Conservation (phyloP, 2,797 vertebrate species). For the Eospalax fontanierii region DNA sequence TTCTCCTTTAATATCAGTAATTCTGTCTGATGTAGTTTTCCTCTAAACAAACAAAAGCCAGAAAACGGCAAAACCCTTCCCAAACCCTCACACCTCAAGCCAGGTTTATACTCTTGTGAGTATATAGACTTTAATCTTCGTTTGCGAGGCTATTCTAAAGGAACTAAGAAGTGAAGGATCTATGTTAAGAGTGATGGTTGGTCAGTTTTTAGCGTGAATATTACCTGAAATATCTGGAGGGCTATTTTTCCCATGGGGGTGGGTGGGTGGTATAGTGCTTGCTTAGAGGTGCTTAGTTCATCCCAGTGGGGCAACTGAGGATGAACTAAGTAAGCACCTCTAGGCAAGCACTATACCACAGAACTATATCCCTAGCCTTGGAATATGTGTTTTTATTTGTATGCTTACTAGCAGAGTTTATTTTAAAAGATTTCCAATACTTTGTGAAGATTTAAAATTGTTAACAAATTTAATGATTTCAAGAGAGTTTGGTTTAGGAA, state of each 20-base stretch:
- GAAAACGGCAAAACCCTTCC: neutral
- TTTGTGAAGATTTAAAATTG: conserved; percentile 37
- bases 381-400: conserved; percentile 29
- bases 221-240: conserved; percentile 30
- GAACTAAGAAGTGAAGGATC: neutral
- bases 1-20: neutral
- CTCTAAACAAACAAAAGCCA: neutral
- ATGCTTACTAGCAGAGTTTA: neutral
- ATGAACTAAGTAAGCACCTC: neutral
- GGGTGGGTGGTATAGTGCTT: no score
- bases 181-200: neutral
- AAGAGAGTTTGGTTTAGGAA: neutral
- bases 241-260: neutral
- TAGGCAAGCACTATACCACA: no score
- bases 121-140: conserved; percentile 27
- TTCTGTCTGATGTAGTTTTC: conserved; percentile 16
- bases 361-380: neutral
- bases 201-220: conserved; percentile 47
- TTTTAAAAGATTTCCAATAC: conserved; percentile 26
- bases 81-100: neutral
- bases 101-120: neutral
- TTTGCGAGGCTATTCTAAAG: conserved; percentile 42
- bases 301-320: neutral
- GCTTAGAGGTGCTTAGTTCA: no score
- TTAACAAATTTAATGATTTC: conserved; percentile 37